Percentiles rank a stretch among this genome's conserved stretches.
These are phyloP conservation scores for Condylura cristata DNA, from an alignment of 2,113 vertebrate species.

Conservation along the genomic window DNA sequence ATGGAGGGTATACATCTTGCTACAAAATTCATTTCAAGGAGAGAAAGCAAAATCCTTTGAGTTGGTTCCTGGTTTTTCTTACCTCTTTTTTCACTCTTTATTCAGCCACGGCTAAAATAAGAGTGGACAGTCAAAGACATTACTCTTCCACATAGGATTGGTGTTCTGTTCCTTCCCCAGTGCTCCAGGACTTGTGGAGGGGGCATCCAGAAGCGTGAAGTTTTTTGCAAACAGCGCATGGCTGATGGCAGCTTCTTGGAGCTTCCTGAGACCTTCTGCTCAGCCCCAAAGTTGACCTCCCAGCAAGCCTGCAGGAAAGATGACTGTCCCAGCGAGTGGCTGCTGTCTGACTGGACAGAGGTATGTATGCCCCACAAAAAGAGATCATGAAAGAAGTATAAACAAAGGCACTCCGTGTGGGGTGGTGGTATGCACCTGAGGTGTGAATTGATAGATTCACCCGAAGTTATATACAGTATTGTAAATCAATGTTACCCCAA, in stretches of 20 bases:
- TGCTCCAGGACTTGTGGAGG: constrained; percentile 94
- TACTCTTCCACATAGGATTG: not conserved
- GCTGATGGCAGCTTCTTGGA: constrained; percentile 95
- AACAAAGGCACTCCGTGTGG: not conserved
- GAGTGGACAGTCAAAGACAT: not conserved
- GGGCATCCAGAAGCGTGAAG: constrained; percentile 88
- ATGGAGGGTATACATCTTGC: not conserved
- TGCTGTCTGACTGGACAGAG: constrained; percentile 93
- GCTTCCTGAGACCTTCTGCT: constrained; percentile 93
- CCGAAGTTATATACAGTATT: too few relatives aligned
- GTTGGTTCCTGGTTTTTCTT: not conserved
- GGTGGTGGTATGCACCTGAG: too few relatives aligned
- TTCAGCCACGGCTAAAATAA: not conserved
- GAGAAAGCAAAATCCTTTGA: not conserved
- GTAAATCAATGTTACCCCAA: too few relatives aligned
- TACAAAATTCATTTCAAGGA: constrained; percentile 46
- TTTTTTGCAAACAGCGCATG: constrained; percentile 92
- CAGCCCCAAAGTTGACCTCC: constrained; percentile 79
- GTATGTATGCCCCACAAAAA: constrained; percentile 80
- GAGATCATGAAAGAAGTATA: not conserved
- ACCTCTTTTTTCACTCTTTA: not conserved
- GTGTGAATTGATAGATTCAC: too few relatives aligned
- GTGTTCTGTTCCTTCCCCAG: constrained; percentile 79
- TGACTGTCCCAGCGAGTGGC: constrained; percentile 92
- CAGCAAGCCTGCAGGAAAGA: constrained; percentile 88